phyloP scores from a whole-genome alignment of 2,797 vertebrate species.

The Cynopterus sphinx region DNA sequence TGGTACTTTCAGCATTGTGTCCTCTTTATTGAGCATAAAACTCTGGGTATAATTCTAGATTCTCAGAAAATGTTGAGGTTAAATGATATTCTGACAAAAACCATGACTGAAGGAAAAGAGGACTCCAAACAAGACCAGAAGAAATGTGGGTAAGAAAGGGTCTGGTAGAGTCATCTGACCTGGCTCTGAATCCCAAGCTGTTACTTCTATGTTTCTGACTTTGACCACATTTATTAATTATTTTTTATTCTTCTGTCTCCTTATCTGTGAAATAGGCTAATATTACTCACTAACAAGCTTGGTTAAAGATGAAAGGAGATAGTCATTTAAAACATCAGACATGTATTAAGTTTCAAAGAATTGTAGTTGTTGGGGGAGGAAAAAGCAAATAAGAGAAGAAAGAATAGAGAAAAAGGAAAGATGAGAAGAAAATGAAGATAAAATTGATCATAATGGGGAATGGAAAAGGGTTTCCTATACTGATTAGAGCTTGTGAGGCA shows the following conservation, averaged over 20 bases:
- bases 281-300: background rate
- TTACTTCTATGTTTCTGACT: background rate
- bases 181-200: background rate
- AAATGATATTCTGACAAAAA: background rate
- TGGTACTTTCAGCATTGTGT: background rate
- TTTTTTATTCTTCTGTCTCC: background rate
- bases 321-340: background rate
- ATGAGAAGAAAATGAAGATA: background rate
- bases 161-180: background rate
- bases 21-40: background rate
- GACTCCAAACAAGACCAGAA: background rate
- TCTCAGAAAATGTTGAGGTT: background rate
- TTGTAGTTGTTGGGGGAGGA: background rate
- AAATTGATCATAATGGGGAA: background rate
- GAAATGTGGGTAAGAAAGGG: background rate
- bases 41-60: background rate
- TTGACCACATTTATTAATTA: background rate
- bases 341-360: background rate
- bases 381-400: background rate
- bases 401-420: background rate
- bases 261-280: background rate
- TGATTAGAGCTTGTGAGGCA: background rate
- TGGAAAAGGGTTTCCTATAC: background rate
- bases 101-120: background rate
- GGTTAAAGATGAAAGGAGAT: background rate